Conservation (phyloP, 2,113 vertebrate species). For the Mellivora capensis region DNA sequence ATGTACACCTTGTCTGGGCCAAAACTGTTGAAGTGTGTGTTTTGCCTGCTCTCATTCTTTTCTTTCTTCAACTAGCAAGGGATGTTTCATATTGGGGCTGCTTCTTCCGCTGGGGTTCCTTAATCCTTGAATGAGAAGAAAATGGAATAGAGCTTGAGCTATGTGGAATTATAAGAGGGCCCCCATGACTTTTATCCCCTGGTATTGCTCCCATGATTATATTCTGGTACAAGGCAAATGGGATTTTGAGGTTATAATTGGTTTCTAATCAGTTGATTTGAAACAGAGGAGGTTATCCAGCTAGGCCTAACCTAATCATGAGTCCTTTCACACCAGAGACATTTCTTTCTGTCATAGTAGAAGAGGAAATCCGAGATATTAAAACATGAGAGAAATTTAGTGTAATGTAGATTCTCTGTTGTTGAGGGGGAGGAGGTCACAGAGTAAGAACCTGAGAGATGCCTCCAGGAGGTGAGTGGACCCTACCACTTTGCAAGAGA, state of each 20-base stretch:
- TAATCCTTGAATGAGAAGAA: background rate
- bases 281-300: background rate
- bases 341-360: background rate
- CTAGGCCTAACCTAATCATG: background rate
- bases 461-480: fast-evolving
- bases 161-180: background rate
- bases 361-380: background rate
- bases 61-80: background rate
- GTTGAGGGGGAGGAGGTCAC: too few species aligned
- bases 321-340: background rate
- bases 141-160: background rate
- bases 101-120: background rate
- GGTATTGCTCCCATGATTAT: background rate
- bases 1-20: background rate
- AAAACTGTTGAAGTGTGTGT: background rate
- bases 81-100: background rate
- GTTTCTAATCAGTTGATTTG: background rate
- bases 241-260: background rate
- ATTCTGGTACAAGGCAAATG: background rate
- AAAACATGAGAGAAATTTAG: background rate
- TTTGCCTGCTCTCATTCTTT: background rate
- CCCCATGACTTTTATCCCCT: background rate
- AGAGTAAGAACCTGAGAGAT: background rate
- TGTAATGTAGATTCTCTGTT: background rate
- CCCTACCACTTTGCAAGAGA: background rate